Evolutionary conservation across 2,888 invertebrate species (phyloP).

Genomic region (Eupithecia subfuscata): DNA sequence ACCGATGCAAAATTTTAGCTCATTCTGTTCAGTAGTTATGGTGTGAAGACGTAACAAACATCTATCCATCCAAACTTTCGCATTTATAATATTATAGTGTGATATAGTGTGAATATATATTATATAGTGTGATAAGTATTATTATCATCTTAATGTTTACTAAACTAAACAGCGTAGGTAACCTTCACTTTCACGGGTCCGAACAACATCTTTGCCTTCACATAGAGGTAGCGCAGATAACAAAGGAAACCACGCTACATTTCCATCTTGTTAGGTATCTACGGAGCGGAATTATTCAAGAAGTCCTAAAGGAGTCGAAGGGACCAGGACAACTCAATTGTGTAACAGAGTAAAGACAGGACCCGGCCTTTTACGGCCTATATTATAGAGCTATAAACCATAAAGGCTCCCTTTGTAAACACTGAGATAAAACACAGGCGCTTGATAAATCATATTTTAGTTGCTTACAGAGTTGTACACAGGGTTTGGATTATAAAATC

Average conservation of each 20-base stretch:
- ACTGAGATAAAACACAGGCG: slow-evolving; percentile 71
- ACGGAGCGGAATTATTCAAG: slow-evolving; percentile 64
- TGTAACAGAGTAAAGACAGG: slow-evolving; percentile 63
- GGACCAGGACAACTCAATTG: slow-evolving; percentile 72
- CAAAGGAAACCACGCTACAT: slow-evolving; percentile 52
- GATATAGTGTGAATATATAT: too few relatives aligned
- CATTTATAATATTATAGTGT: too few relatives aligned
- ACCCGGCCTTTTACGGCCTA: slow-evolving; percentile 71
- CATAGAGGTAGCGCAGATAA: slow-evolving; percentile 45
- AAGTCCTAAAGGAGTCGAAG: slow-evolving; percentile 60
- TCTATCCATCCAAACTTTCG: too few relatives aligned
- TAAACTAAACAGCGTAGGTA: not conserved
- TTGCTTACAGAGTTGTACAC: not conserved
- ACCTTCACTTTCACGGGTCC: not conserved
- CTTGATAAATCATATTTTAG: slow-evolving; percentile 48
- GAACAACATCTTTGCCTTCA: not conserved
- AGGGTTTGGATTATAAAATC: not conserved
- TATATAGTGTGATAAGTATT: too few relatives aligned
- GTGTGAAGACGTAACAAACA: too few relatives aligned
- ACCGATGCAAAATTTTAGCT: too few relatives aligned
- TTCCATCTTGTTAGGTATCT: slow-evolving; percentile 54
- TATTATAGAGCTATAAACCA: slow-evolving; percentile 80
- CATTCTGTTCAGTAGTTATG: too few relatives aligned
- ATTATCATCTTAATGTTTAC: not conserved
- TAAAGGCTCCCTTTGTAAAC: slow-evolving; percentile 74